Base-by-base conservation (phyloP, 2,113 vertebrate species). In the Azemiops feae region DNA sequence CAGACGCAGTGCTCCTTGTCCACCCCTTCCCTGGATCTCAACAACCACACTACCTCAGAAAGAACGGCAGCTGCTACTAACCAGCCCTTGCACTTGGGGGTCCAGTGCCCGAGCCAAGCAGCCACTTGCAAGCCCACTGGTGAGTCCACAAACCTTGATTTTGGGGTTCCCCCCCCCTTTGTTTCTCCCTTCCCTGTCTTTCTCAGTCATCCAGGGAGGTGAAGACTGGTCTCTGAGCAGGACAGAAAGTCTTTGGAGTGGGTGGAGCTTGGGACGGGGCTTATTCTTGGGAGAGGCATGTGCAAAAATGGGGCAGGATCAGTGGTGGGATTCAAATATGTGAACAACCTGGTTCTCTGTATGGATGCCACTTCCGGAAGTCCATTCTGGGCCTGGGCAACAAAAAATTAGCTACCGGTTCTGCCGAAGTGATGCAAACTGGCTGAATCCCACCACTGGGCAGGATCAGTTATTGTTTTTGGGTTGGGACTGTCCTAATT, bases 41-140 rank as follows among this genome's bases (percentile, higher is more conserved):
- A 98, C 96, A 98, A 98, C 98, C 97, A 98, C 99, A 99, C 99
- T 98, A 99, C 99, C 96, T 98, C 98, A 94, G 94, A 95, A 34
- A 96, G 95, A 91, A 92, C 93, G 0, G 91, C 95, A 85, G 95
- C 97, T 64, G 96, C 95, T 43, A 95, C 95, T 34, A 55, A 74
- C 91, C 89, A 94, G 85, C 64, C 93, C 92, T 96, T 98, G 95
- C 97, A 95, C 88, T 92, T 98, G 3, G 97, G 98, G 20, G 97
- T 98, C 96, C 98, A 98, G 97, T 99, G 98, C 96, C 98, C 99
- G 97, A 99, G 98, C 96, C 99, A 99, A 98, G 98, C 98, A 96
- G 98, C 98, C 94, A 98, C 98, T 98, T 99, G 98, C 98, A 99
- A 98, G 95, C 98, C 99, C 94, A 97, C 97, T 0, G 99, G 99